These are phyloP conservation scores for Drosophila bocki DNA, from an alignment of 1,140 invertebrate genomes.

Conservation along the genomic window DNA sequence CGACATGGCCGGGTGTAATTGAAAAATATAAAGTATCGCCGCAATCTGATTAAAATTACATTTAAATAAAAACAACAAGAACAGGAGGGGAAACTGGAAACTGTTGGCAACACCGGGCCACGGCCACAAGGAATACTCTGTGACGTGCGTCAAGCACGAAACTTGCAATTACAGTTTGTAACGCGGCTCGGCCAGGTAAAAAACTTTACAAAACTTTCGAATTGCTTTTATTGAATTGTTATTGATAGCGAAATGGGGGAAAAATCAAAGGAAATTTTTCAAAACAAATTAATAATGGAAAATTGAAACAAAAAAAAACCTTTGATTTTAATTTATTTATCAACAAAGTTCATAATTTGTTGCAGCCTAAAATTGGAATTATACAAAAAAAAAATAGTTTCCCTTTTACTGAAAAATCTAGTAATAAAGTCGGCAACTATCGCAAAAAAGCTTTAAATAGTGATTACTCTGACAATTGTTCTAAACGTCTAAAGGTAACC, in stretches of 20 bases:
- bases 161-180: conserved; percentile 50
- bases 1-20: conserved; percentile 58
- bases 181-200: conserved; percentile 25
- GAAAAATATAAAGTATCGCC: conserved; percentile 79
- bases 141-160: conserved; percentile 51
- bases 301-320: background rate
- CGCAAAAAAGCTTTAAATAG: too few species aligned
- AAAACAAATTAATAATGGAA: conserved; percentile 2
- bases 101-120: conserved; percentile 4
- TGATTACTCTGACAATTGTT: background rate
- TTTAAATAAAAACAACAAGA: conserved; percentile 69
- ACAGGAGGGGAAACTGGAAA: conserved; percentile 11
- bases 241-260: conserved; percentile 28
- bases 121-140: conserved; percentile 25
- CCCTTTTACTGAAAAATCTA: background rate
- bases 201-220: conserved; percentile 53
- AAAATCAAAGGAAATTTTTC: background rate
- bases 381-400: background rate
- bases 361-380: background rate
- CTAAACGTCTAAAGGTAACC: background rate
- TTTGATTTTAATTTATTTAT: background rate
- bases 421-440: background rate
- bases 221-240: conserved; percentile 52
- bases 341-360: background rate
- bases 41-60: conserved; percentile 84